Percentiles rank a stretch among this genome's conserved stretches.
phyloP scores from a whole-genome alignment of 2,797 vertebrate species.

The Hemitrygon akajei region DNA sequence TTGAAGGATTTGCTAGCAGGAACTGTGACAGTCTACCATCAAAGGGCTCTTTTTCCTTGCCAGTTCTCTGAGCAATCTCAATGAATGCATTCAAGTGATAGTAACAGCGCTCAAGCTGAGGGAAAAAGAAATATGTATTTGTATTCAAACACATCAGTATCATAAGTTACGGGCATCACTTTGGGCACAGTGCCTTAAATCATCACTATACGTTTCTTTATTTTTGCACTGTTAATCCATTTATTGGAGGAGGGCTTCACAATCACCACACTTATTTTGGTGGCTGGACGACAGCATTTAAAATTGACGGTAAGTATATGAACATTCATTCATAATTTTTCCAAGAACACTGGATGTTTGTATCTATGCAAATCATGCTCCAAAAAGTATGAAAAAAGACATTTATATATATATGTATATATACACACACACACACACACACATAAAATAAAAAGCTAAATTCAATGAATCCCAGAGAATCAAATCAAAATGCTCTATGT shows the following conservation, averaged over 20 bases:
- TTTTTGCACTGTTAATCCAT: background rate
- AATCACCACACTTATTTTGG: background rate
- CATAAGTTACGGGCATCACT: background rate
- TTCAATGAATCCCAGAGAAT: background rate
- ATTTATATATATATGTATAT: too few species aligned
- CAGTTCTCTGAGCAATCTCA: slow-evolving; percentile 76
- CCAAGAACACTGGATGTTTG: background rate
- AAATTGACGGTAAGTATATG: background rate
- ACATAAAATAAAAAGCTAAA: background rate
- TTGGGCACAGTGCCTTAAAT: background rate
- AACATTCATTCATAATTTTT: background rate
- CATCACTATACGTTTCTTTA: too few species aligned
- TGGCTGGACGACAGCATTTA: background rate
- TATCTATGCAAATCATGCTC: too few species aligned
- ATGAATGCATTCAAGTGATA: slow-evolving; percentile 87
- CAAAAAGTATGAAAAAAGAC: background rate
- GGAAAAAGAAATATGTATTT: slow-evolving; percentile 25
- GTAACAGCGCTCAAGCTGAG: slow-evolving; percentile 86
- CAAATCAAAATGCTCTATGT: background rate
- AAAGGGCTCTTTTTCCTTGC: slow-evolving; percentile 66
- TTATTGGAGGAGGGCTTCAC: background rate
- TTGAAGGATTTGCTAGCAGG: slow-evolving; percentile 83
- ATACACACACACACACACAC: too few species aligned
- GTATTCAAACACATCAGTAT: background rate
- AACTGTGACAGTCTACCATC: slow-evolving; percentile 87